These are phyloP conservation scores for Poecile atricapillus DNA, from an alignment of 2,113 vertebrate genomes.

Conservation along the genomic window DNA sequence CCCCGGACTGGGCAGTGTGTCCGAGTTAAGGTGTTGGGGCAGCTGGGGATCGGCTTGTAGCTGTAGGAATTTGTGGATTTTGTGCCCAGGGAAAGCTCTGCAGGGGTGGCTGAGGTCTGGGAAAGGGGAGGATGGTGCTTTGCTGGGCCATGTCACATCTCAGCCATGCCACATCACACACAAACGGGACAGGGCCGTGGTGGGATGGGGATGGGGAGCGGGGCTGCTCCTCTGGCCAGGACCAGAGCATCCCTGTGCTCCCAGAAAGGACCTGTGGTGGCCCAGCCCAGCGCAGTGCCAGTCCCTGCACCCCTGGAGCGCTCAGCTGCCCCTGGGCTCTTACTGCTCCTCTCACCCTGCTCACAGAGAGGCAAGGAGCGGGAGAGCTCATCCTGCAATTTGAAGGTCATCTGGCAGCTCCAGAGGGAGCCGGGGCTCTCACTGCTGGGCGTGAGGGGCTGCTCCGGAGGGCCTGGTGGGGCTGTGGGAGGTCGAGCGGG, in stretches of 20 bases:
- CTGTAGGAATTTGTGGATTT: neutral
- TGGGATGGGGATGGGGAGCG: neutral
- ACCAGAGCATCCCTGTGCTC: neutral
- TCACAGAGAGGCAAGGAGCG: accelerated
- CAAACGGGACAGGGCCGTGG: accelerated
- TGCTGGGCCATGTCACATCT: neutral
- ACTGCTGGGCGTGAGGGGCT: neutral
- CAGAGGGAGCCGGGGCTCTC: neutral
- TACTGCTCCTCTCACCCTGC: neutral
- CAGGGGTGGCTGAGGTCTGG: neutral
- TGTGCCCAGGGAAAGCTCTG: neutral
- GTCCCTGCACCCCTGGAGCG: neutral
- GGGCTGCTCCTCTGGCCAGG: neutral
- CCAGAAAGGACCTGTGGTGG: neutral
- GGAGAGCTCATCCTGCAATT: neutral
- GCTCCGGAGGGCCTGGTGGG: neutral
- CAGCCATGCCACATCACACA: accelerated
- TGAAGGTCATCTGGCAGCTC: slow-evolving; percentile 10
- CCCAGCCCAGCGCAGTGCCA: neutral
- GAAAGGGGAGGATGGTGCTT: neutral
- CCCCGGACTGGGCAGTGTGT: neutral
- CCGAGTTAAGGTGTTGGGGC: neutral
- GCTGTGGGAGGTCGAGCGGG: neutral
- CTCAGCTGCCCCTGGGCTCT: neutral
- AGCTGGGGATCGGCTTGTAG: neutral